Evolutionary conservation across 64 coral and sea anemone species (phyloP).

Genomic region (Actinia equina): DNA sequence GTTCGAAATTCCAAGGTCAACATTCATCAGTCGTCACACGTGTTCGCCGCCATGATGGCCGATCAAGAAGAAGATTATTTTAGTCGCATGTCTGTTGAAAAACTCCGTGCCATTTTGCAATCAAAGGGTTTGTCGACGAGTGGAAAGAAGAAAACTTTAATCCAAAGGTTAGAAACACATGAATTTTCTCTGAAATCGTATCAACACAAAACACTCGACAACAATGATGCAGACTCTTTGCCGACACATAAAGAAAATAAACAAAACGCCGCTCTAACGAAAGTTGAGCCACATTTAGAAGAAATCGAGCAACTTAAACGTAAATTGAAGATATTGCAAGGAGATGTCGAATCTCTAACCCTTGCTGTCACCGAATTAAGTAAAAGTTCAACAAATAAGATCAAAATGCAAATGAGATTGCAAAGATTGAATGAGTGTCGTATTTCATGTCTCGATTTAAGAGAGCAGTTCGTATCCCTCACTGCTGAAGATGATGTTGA

Average conservation of each 20-base stretch:
- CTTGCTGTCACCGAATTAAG: constrained; percentile 10
- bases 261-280: neutral
- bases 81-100: neutral
- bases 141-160: neutral
- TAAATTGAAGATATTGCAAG: constrained; percentile 34
- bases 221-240: neutral
- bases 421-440: no score
- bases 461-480: constrained; percentile 20
- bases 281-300: neutral
- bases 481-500: constrained; percentile 24
- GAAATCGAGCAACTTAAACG: neutral
- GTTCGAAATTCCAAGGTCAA: neutral
- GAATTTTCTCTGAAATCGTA: neutral
- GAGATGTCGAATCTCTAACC: constrained; percentile 31
- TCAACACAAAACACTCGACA: neutral
- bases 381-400: constrained; percentile 22
- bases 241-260: neutral
- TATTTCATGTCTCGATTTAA: constrained; percentile 32
- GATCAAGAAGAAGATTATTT: neutral
- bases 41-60: neutral
- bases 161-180: neutral
- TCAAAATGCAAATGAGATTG: no score
- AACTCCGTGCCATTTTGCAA: neutral
- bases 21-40: neutral
- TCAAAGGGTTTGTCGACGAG: neutral